Evolutionary conservation across 2,888 invertebrate species (phyloP).

Genomic region (Cyclophora punctaria): DNA sequence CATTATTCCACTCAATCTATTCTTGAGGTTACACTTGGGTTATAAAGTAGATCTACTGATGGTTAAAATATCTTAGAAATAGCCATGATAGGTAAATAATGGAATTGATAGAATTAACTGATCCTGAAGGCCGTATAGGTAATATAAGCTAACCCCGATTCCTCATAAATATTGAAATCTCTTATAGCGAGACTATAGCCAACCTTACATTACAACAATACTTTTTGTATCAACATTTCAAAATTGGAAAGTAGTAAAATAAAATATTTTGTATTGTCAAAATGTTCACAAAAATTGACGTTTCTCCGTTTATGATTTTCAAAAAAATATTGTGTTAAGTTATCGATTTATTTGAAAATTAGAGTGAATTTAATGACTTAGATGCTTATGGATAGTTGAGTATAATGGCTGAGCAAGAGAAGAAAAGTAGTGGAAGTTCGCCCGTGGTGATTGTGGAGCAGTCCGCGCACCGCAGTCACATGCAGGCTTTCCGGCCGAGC

Average conservation of each 20-base stretch:
- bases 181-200: too few species aligned
- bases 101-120: too few species aligned
- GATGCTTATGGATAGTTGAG: constrained; percentile 48
- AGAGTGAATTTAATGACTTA: constrained; percentile 32
- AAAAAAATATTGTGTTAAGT: constrained; percentile 34
- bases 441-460: constrained; percentile 43
- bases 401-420: constrained; percentile 58
- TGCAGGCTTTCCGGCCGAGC: constrained; percentile 35
- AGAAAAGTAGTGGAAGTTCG: constrained; percentile 31
- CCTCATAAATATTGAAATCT: too few species aligned
- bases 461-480: constrained; percentile 34
- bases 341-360: constrained; percentile 43
- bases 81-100: too few species aligned
- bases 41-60: too few species aligned
- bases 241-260: constrained; percentile 53
- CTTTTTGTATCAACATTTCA: constrained; percentile 34
- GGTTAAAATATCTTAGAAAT: too few species aligned
- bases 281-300: constrained; percentile 54
- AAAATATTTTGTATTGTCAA: constrained; percentile 54
- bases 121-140: too few species aligned
- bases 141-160: too few species aligned
- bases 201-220: constrained; percentile 11
- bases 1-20: not conserved
- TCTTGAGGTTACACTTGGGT: not conserved
- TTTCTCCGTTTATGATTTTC: constrained; percentile 45